Base-by-base conservation (phyloP, 1,140 invertebrate genomes). In the Orchesella cincta region DNA sequence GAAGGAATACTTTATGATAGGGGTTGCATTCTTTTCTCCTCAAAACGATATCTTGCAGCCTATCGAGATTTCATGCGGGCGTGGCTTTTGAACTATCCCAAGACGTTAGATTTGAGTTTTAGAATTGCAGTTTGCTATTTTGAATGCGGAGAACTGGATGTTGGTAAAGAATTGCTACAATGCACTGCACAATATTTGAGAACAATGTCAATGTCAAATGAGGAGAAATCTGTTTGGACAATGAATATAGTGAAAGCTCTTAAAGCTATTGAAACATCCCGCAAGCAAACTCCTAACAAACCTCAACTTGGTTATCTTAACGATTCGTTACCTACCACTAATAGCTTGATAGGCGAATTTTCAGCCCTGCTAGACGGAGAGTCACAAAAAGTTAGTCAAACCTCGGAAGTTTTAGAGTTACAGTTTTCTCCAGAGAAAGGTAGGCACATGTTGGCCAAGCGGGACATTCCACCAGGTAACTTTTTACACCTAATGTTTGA, bases 401-500 rank as follows among this genome's bases (percentile, higher is more conserved):
- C 77, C 29, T 78, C 77, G 1, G 57, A 62, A 62, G 62, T 64
- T 29, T 0, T 81, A 0, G 51, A 78, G 39, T 34, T 81, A 20
- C 75, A 72, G 74, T 78, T 70, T 52, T 33, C 73, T 16, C 20
- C 28, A 26, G 34, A 72, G n/a, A 31, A 33, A 23, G 80, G 80
- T 23, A 31, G 80, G 29, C 77, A 81, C 76, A 29, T 74, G 52
- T 20, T 78, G 0, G 80, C 80, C 0, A 76, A 57, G 39, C 33
- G 70, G 52, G 39, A 35, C 18, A 81, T 81, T 73, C 80, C 80
- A 28, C 64, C 77, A 51, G 80, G 80, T 81, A 64, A 23, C 51
- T 31, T n/a, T 36, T 23, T 71, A 83, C 83, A n/a, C n/a, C n/a
- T n/a, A n/a, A n/a, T n/a, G n/a, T n/a, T n/a, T n/a, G n/a, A n/a